phyloP scores from a whole-genome alignment of 2,113 vertebrate genomes.

The Ophiodon elongatus region DNA sequence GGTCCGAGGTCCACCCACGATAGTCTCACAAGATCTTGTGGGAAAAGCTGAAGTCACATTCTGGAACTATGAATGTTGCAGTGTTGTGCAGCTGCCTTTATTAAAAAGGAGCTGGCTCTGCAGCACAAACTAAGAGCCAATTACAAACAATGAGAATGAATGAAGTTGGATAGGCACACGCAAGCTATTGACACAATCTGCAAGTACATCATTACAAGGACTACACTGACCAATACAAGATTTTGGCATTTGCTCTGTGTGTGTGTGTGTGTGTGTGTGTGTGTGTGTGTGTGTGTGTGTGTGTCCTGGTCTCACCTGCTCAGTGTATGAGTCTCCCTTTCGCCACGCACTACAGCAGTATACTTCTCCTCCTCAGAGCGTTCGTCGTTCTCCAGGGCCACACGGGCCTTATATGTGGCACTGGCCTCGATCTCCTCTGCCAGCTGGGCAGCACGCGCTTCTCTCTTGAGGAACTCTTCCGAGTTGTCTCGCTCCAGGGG shows the following conservation, averaged over 20 bases:
- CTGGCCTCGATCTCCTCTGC: constrained; percentile 99
- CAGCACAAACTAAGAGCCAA: not conserved
- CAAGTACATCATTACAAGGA: constrained; percentile 7
- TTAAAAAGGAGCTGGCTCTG: not conserved
- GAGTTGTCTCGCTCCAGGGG: constrained; percentile 98
- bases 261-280: too few species aligned
- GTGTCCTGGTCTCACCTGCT: constrained; percentile 86
- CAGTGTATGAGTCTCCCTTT: constrained; percentile 89
- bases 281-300: too few species aligned
- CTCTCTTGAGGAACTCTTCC: constrained; percentile 97
- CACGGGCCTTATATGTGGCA: constrained; percentile 95
- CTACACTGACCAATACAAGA: not conserved
- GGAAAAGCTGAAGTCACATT: not conserved
- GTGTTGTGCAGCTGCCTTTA: not conserved
- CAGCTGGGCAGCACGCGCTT: constrained; percentile 96
- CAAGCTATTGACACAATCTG: not conserved
- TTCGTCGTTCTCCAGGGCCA: constrained; percentile 97
- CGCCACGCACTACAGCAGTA: constrained; percentile 93
- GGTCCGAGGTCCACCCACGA: too few species aligned
- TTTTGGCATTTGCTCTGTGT: too few species aligned
- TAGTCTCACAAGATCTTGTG: too few species aligned
- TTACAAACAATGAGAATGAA: not conserved
- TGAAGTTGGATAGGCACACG: not conserved
- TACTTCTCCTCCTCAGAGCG: constrained; percentile 98
- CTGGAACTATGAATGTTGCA: not conserved